Evolutionary conservation across 2,113 vertebrate genomes (phyloP).

Genomic region (Gopherus evgoodei): DNA sequence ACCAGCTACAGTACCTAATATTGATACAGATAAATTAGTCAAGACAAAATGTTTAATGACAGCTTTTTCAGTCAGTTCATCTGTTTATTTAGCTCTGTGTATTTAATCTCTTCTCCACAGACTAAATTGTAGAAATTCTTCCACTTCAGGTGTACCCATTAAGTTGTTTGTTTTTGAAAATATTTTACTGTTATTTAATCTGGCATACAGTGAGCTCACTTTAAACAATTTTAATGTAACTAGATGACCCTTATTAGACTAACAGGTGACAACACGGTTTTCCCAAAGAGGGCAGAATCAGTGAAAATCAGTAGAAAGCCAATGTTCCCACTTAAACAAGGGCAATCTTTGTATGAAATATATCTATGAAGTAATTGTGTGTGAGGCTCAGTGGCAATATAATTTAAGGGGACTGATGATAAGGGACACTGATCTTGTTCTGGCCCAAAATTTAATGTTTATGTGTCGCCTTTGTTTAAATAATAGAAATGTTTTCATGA

Average conservation of each 20-base stretch:
- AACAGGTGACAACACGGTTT: slow-evolving; percentile 39
- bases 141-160: background rate
- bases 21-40: slow-evolving; percentile 28
- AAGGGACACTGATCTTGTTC: background rate
- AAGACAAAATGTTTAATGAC: slow-evolving; percentile 24
- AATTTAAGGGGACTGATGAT: slow-evolving; percentile 26
- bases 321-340: slow-evolving; percentile 41
- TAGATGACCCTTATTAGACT: slow-evolving; percentile 6
- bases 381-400: slow-evolving; percentile 24
- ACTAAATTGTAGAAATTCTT: background rate
- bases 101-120: background rate
- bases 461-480: background rate
- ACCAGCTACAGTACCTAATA: slow-evolving; percentile 48
- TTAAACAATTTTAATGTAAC: slow-evolving; percentile 18
- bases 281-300: slow-evolving; percentile 17
- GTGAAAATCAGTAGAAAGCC: slow-evolving; percentile 27
- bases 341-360: slow-evolving; percentile 35
- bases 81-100: background rate
- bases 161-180: slow-evolving; percentile 14
- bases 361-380: slow-evolving; percentile 38
- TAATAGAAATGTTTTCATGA: background rate
- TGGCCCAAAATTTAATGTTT: background rate
- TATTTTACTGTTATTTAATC: slow-evolving; percentile 11
- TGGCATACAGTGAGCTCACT: slow-evolving; percentile 3
- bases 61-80: slow-evolving; percentile 39